A percentile compares a stretch with the other conserved stretches of the same genome.
These are phyloP conservation scores for Cyrtorhinus lividipennis DNA, from an alignment of 1,140 invertebrate species.

Conservation along the genomic window DNA sequence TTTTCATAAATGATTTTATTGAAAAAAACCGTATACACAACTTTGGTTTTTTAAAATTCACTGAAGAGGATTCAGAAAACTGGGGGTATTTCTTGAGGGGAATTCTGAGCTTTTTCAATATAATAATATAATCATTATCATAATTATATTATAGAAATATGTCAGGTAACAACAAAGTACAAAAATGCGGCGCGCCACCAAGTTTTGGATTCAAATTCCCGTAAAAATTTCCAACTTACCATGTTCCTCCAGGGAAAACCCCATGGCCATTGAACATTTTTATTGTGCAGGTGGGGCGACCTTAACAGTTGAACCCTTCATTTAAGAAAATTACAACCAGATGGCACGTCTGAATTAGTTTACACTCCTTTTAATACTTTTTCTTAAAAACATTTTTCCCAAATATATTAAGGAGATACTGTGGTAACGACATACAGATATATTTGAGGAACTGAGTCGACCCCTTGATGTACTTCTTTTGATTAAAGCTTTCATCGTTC, in stretches of 20 bases:
- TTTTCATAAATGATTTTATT: constrained; percentile 7
- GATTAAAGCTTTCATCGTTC: not conserved
- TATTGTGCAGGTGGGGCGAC: too few relatives aligned
- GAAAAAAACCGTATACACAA: constrained; percentile 6
- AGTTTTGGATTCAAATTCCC: not conserved
- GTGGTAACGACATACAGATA: constrained; percentile 5
- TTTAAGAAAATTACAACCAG: not conserved
- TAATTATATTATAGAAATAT: constrained; percentile 1
- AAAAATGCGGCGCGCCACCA: not conserved
- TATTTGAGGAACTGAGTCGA: constrained; percentile 1
- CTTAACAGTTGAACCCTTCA: too few relatives aligned
- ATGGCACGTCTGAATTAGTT: constrained; percentile 8
- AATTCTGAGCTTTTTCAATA: constrained; percentile 9
- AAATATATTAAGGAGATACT: not conserved
- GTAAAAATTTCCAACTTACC: not conserved
- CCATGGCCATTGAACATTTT: too few relatives aligned
- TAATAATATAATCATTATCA: not conserved
- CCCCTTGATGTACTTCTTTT: not conserved
- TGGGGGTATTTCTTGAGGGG: not conserved
- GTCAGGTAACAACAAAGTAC: constrained; percentile 8
- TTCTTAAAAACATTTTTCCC: constrained; percentile 1
- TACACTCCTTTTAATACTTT: not conserved
- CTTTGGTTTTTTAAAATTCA: constrained; percentile 1
- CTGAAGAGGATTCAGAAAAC: constrained; percentile 2
- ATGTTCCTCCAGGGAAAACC: too few relatives aligned